phyloP scores from a whole-genome alignment of 2,888 invertebrate species.

The Apeira syringaria region DNA sequence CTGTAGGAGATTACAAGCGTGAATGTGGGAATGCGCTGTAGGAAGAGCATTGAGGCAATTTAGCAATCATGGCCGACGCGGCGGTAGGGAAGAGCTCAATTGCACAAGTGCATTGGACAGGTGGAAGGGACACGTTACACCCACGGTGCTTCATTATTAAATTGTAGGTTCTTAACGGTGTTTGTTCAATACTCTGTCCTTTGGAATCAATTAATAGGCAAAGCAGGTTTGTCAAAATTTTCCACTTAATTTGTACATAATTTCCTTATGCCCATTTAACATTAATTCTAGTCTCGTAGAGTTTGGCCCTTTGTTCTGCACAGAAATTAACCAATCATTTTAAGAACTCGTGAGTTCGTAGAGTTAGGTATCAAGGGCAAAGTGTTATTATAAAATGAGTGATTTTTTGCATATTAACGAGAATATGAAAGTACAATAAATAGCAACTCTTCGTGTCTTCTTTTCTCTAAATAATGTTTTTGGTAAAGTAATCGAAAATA shows the following conservation, averaged over 20 bases:
- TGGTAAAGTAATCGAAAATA: no score
- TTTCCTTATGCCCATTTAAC: conserved; percentile 1
- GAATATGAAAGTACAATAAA: no score
- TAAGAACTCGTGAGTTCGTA: no score
- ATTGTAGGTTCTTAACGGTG: conserved; percentile 2
- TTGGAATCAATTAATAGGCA: neutral
- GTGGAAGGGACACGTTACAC: conserved; percentile 34
- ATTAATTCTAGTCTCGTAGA: neutral
- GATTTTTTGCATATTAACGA: no score
- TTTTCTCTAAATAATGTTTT: no score
- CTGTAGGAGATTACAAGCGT: conserved; percentile 28
- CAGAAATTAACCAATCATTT: no score
- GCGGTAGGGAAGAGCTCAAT: conserved; percentile 34
- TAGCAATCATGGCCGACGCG: conserved; percentile 35
- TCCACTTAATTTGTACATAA: neutral
- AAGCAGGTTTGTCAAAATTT: neutral
- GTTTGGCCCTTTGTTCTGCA: neutral
- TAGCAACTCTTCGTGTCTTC: no score
- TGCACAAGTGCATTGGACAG: conserved; percentile 35
- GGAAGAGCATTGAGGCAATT: conserved; percentile 47
- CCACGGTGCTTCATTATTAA: conserved; percentile 22
- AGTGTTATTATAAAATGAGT: no score
- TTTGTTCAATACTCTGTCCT: neutral
- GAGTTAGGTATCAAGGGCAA: no score
- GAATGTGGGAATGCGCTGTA: conserved; percentile 37